phyloP scores from a whole-genome alignment of 2,888 invertebrate species.

The Noctua fimbriata region DNA sequence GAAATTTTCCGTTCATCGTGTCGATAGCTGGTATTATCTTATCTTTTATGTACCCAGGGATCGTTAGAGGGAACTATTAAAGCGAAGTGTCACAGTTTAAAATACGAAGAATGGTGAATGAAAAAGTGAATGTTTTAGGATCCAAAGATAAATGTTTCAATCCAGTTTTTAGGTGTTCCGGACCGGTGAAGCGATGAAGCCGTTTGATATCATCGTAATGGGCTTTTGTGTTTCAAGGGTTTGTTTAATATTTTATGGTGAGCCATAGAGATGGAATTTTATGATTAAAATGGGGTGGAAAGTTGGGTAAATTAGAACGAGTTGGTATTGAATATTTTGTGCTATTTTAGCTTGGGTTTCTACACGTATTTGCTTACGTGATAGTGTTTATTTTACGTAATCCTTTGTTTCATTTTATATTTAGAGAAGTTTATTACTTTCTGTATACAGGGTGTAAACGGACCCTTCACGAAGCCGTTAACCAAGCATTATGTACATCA shows the following conservation, averaged over 20 bases:
- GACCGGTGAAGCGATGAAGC: conserved; percentile 40
- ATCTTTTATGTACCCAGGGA: conserved; percentile 72
- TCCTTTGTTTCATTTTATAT: background rate
- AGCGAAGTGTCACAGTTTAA: conserved; percentile 69
- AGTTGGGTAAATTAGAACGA: conserved; percentile 56
- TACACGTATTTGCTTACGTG: conserved; percentile 21
- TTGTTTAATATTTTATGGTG: conserved; percentile 64
- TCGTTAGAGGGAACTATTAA: conserved; percentile 74
- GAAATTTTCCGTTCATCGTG: conserved; percentile 68
- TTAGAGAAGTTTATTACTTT: background rate
- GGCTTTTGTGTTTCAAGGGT: conserved; percentile 62
- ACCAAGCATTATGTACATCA: too few relatives aligned
- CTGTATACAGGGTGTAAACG: background rate
- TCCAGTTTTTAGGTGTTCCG: conserved; percentile 65
- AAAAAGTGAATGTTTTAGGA: conserved; percentile 66
- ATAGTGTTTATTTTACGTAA: conserved; percentile 27
- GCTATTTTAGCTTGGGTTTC: conserved; percentile 3
- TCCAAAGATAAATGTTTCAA: conserved; percentile 68
- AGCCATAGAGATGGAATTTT: conserved; percentile 57
- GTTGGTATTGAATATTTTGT: conserved; percentile 40
- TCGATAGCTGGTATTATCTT: conserved; percentile 71
- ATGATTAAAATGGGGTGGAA: conserved; percentile 62
- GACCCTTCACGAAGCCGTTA: too few relatives aligned
- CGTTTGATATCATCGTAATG: conserved; percentile 63
- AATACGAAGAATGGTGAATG: conserved; percentile 65